Evolutionary conservation across 2,113 vertebrate species (phyloP), one percentile per base, ranked within the genome.

Genomic region (Amphiprion percula): DNA sequence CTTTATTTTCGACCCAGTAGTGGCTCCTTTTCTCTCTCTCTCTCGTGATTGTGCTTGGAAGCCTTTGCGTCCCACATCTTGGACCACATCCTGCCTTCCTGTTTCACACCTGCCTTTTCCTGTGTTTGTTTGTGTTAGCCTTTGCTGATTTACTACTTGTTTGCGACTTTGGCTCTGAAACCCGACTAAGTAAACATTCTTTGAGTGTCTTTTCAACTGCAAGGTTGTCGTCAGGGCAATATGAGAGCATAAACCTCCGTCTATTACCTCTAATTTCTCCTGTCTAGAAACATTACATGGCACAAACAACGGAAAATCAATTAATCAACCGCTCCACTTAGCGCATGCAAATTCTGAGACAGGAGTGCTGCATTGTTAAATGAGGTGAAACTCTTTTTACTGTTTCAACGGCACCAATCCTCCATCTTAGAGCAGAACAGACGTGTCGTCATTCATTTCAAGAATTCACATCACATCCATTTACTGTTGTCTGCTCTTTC

Each of bases 351-450:
- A 28, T 26, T 47, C 15, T 19, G 41, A 44, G 39, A 63, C 39
- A 39, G 8, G 61, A 66, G 26, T 16, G 17, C 17, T 6, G n/a
- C 33, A 52, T 46, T 37, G 33, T 41, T 28, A 49, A 39, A 37
- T 21, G 1, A 30, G 14, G n/a, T 17, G 4, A 52, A 60, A 30
- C 17, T 21, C 17, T 17, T 19, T 50, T 19, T 6, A 50, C 17
- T 50, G 11, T 44, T 44, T 44, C 33, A 12, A 41, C 9, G 11
- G 9, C 9, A 10, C 41, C 41, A 12, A 44, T 44, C 41, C 41
- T 44, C 49, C 49, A 28, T 62, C 19, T 55, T 15, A 46, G 47
- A 73, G 53, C 59, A 33, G 21, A 61, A 68, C 10, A 24, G 8
- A 41, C n/a, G 54, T 26, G 44, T 16, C 24, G 23, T 39, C 52